phyloP scores from a whole-genome alignment of 2,113 vertebrate species.

The Rattus rattus region DNA sequence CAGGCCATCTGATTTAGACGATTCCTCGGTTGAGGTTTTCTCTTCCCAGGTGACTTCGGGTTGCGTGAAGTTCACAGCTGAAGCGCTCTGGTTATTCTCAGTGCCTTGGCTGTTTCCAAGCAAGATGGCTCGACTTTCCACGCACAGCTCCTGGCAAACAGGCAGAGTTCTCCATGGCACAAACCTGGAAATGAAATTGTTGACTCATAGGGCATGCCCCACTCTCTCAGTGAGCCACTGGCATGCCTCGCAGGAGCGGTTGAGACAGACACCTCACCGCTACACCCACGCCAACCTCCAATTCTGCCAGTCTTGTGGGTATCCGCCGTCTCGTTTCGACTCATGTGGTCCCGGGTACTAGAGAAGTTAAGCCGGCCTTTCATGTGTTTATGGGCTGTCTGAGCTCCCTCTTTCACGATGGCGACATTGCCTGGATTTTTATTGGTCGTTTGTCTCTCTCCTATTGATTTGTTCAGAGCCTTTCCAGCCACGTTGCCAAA shows the following conservation, averaged over 20 bases:
- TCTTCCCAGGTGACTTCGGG: background rate
- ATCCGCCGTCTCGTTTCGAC: background rate
- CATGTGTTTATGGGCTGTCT: background rate
- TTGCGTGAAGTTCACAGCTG: background rate
- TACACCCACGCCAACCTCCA: background rate
- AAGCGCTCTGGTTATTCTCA: background rate
- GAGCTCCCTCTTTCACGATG: constrained; percentile 27
- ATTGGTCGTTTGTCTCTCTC: constrained; percentile 11
- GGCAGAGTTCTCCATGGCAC: background rate
- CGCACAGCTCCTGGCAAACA: background rate
- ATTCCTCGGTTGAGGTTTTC: background rate
- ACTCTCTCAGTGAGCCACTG: background rate
- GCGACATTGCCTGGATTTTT: constrained; percentile 29
- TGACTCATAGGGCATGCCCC: background rate
- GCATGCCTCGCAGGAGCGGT: background rate
- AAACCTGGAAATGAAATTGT: background rate
- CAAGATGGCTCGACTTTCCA: background rate
- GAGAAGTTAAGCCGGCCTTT: background rate
- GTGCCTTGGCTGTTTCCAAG: background rate
- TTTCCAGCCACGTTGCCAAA: background rate
- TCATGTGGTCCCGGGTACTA: background rate
- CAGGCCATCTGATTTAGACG: background rate
- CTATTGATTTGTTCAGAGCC: constrained; percentile 21
- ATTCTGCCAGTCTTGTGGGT: constrained; percentile 16
- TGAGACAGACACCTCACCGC: background rate